phyloP scores from a whole-genome alignment of 1,140 invertebrate species.

The Heliconius congener region DNA sequence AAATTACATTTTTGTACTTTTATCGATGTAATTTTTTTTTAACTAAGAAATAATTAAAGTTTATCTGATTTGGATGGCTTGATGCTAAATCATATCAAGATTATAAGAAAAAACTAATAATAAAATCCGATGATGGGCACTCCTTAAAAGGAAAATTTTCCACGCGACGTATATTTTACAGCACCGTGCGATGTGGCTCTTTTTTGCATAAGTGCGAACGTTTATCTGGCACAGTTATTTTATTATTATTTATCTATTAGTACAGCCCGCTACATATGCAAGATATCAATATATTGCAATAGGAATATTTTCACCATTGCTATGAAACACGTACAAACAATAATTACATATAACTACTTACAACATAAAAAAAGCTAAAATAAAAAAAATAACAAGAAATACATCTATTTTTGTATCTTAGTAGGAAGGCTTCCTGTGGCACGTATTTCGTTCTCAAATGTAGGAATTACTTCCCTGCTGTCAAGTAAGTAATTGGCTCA shows the following conservation, averaged over 20 bases:
- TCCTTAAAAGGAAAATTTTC: too few species aligned
- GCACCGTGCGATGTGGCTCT: background rate
- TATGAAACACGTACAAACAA: too few species aligned
- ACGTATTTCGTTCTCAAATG: slow-evolving; percentile 76
- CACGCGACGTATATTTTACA: too few species aligned
- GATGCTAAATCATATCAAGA: too few species aligned
- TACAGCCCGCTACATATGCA: slow-evolving; percentile 13
- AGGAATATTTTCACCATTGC: background rate
- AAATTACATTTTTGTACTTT: too few species aligned
- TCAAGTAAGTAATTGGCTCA: slow-evolving; percentile 79
- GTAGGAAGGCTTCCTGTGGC: slow-evolving; percentile 76
- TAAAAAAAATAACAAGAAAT: background rate
- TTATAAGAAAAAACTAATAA: too few species aligned
- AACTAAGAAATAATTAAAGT: too few species aligned
- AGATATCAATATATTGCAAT: slow-evolving; percentile 23
- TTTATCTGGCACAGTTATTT: slow-evolving; percentile 9
- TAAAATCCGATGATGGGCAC: too few species aligned
- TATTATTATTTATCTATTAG: slow-evolving; percentile 12
- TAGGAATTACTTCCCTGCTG: slow-evolving; percentile 79
- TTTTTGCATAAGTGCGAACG: background rate
- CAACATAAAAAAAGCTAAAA: background rate
- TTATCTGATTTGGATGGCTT: too few species aligned
- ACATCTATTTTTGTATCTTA: slow-evolving; percentile 68
- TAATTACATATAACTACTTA: background rate
- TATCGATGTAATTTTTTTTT: too few species aligned